Conservation (phyloP, 1,140 invertebrate species). For the Manduca sexta region DNA sequence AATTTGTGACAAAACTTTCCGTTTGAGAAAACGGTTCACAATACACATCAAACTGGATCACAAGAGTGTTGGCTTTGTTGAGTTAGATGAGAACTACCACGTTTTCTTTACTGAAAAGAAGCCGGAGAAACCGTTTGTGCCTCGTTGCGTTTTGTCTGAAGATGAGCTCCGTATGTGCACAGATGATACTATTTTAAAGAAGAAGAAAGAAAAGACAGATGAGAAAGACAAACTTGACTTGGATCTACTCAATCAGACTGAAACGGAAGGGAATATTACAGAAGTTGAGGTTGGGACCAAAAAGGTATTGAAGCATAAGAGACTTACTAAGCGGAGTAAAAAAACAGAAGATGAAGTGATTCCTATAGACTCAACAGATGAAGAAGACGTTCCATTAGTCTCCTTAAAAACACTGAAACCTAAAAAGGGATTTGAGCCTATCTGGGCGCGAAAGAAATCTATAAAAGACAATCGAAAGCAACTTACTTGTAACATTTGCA, state of each 20-base stretch:
- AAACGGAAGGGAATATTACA: constrained; percentile 27
- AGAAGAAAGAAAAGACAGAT: constrained; percentile 4
- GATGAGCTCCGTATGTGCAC: neutral
- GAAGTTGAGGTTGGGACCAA: neutral
- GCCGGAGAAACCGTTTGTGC: constrained; percentile 32
- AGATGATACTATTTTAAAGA: neutral
- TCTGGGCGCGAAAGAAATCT: neutral
- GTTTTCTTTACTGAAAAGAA: constrained; percentile 49
- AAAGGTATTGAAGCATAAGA: neutral
- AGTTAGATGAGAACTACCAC: constrained; percentile 56
- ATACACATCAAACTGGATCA: constrained; percentile 53
- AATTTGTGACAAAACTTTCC: constrained; percentile 45
- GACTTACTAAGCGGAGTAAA: neutral
- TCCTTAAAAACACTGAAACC: constrained; percentile 7
- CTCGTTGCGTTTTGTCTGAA: constrained; percentile 11
- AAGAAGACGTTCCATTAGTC: constrained; percentile 9
- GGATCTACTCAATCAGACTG: constrained; percentile 4
- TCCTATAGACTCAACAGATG: neutral
- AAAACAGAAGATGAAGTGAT: constrained; percentile 16
- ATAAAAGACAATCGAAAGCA: constrained; percentile 13
- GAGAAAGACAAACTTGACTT: neutral
- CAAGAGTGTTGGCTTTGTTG: constrained; percentile 47
- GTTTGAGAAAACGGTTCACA: constrained; percentile 47
- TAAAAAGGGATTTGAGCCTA: constrained; percentile 8
- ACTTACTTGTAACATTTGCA: constrained; percentile 46